Base-by-base conservation (phyloP, 2,888 invertebrate species). In the Papilio protenor region DNA sequence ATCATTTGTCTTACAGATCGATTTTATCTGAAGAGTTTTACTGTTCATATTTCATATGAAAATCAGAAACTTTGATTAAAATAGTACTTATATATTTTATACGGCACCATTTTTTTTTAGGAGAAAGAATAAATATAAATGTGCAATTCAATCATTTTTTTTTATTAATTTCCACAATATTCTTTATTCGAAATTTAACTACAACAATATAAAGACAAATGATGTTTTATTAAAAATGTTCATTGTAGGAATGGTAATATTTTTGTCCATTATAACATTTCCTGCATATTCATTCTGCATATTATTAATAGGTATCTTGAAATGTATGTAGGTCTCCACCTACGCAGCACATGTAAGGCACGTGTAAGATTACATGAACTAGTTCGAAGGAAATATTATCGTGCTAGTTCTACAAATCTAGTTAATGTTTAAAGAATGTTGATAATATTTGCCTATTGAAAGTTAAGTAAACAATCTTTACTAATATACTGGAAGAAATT, bases 291-390 rank as follows among this genome's bases (percentile, higher is more conserved):
- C 33, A 52, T 59, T 40, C 12, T 21, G 57, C 45, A 45, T 45
- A 1, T 73, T 61, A 27, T 23, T 47, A 47, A 47, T n/a, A 72
- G 55, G 33, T 59, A 59, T 73, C 18, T 23, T 10, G 14, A n/a
- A 18, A 64, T 59, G 57, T 59, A 59, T 59, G 21, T 64, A 40
- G 64, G 64, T 64, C 64, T 40, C 64, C 40, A 66, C 66, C 66
- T 40, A 66, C 66, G 66, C 66, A 18, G 40, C 33, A 40, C n/a
- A 66, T 40, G 66, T 18, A 40, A 66, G 40, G 11, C 66, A 66
- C 40, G 66, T 66, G 66, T 66, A 66, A 66, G 66, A 66, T 66
- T n/a, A 66, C 40, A 66, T n/a, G 40, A 66, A 66, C 66, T 40
- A 64, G 64, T 64, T 64, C 40, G 1, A 40, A 66, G 40, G n/a